Evolutionary conservation across 2,888 invertebrate genomes (phyloP), one percentile per base, ranked within the genome.

Genomic region (Drosophila macrospina): DNA sequence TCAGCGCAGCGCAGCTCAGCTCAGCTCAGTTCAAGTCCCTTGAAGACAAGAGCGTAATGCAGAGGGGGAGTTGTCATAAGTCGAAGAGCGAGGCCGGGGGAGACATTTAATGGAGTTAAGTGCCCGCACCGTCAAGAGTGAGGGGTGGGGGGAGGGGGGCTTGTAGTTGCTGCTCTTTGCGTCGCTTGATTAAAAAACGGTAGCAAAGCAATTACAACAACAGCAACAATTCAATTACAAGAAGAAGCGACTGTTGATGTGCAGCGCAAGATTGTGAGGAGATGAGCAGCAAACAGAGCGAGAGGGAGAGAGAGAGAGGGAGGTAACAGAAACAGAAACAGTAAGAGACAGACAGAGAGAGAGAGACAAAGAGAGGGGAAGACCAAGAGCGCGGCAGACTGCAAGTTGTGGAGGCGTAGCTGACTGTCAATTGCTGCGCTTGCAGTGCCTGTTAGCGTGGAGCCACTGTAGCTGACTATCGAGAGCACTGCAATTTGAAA

Each of bases 171-270:
- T 76, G 77, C 77, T 76, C 74, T 76, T 76, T 71, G 55, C 72
- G 61, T 48, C 60, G 74, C 59, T 65, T 77, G 83, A 79, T 79
- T 84, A 79, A 79, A 79, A 85, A 83, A 83, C 83, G 86, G 83
- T 84, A 84, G 83, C 88, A 88, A 74, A 88, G 86, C 83, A 88
- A 84, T 88, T 84, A 84, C 83, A 84, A 86, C 83, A 84, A 84
- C 88, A 84, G 80, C 83, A 84, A 84, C 88, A 88, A 84, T 88
- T 84, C 88, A 84, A 84, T 84, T 88, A 86, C 83, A 85, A 63
- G 55, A 32, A 50, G 56, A 37, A 57, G 61, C 42, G 41, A 54
- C 57, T 48, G 56, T 15, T 34, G 82, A 71, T 71, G 80, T 65
- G 48, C 72, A 72, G 20, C 71, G 2, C 7, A 47, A 74, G 71